Percentiles rank a stretch among this genome's conserved stretches.
Evolutionary conservation across 2,113 vertebrate species (phyloP).

Genomic region (Nycticryphes semicollaris): DNA sequence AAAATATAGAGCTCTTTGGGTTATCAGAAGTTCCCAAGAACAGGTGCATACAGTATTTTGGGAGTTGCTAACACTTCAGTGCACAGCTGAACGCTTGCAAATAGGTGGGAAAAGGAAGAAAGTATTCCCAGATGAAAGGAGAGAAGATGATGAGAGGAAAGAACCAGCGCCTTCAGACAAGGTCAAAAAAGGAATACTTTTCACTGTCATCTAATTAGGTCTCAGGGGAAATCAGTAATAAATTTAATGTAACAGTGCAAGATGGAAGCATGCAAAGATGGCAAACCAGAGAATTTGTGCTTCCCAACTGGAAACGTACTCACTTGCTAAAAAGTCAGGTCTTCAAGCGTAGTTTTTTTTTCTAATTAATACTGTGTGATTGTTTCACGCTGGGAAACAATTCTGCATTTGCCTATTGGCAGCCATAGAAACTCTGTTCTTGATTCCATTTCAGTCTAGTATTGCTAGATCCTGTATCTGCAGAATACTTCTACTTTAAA

Average conservation of each 20-base stretch:
- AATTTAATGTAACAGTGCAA: neutral
- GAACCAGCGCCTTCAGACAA: neutral
- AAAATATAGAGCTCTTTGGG: neutral
- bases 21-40: neutral
- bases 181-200: neutral
- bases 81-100: neutral
- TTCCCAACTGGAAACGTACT: neutral
- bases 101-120: neutral
- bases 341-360: neutral
- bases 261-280: neutral
- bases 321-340: neutral
- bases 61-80: neutral
- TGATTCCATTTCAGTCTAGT: neutral
- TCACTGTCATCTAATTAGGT: neutral
- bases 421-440: neutral
- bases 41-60: neutral
- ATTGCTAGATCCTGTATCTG: neutral
- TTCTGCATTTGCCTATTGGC: neutral
- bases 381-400: neutral
- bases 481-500: neutral
- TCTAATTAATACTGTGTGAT: neutral
- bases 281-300: neutral
- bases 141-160: neutral
- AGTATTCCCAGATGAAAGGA: neutral
- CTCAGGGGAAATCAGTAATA: neutral